Conservation (phyloP, 2,797 vertebrate species). For the Onychomys arenicola region DNA sequence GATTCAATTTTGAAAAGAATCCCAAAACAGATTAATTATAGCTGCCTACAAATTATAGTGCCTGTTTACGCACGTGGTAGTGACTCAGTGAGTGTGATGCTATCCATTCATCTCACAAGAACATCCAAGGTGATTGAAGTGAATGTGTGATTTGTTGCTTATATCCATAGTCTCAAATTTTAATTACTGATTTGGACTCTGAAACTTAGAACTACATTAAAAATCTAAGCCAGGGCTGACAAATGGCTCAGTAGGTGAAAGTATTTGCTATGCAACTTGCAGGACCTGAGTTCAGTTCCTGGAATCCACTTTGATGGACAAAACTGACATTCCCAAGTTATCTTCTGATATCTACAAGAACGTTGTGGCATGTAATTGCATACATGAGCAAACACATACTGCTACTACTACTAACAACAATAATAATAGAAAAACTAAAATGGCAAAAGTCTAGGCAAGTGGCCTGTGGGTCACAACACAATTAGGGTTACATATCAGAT, state of each 20-base stretch:
- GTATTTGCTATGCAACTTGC: not conserved
- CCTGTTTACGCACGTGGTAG: not conserved
- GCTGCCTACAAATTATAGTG: not conserved
- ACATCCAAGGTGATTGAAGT: not conserved
- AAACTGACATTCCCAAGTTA: not conserved
- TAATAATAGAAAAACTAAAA: not conserved
- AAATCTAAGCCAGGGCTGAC: not conserved
- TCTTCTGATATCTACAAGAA: not conserved
- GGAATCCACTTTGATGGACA: not conserved
- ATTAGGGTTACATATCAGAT: not conserved
- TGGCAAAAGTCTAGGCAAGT: not conserved
- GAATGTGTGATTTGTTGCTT: not conserved
- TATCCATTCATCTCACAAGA: not conserved
- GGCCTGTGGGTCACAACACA: not conserved
- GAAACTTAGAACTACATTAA: not conserved
- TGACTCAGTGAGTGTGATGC: not conserved
- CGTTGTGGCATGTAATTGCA: too few relatives aligned
- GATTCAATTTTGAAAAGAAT: constrained; percentile 57
- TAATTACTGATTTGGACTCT: constrained; percentile 19
- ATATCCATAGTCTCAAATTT: not conserved
- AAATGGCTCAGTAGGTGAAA: not conserved
- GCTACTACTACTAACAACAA: not conserved
- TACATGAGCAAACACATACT: too few relatives aligned
- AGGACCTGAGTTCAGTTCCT: not conserved
- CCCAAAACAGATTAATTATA: constrained; percentile 41